These are phyloP conservation scores for Eilema depressum DNA, from an alignment of 2,888 invertebrate species.

Conservation along the genomic window DNA sequence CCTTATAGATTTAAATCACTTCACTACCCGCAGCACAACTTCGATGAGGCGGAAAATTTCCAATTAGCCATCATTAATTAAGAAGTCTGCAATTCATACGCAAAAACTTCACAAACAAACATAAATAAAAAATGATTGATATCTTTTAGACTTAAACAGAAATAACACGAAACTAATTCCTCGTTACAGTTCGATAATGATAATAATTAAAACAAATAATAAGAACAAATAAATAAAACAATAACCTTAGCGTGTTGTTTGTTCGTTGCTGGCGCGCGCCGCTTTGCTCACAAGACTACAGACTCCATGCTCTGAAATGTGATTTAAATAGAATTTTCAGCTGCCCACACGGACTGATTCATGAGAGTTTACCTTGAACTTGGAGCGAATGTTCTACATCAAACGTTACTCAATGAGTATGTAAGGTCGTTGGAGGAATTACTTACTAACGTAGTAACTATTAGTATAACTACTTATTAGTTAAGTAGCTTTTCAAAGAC, in stretches of 20 bases:
- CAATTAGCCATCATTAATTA: background rate
- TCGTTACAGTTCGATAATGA: background rate
- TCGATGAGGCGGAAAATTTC: background rate
- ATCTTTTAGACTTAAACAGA: background rate
- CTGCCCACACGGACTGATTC: conserved; percentile 80
- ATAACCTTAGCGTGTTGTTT: conserved; percentile 58
- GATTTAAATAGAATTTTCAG: conserved; percentile 85
- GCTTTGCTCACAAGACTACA: conserved; percentile 76
- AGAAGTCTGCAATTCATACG: background rate
- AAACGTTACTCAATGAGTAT: conserved; percentile 35
- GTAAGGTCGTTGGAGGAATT: conserved; percentile 20
- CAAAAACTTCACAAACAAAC: background rate
- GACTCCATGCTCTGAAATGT: conserved; percentile 58
- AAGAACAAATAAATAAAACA: conserved; percentile 38
- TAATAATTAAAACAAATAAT: background rate
- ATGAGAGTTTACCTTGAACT: conserved; percentile 82
- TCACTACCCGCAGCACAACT: background rate
- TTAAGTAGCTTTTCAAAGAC: background rate
- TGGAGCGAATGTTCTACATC: conserved; percentile 54
- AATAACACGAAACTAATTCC: background rate
- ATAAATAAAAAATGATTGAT: background rate
- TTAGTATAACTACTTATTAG: background rate
- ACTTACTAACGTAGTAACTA: conserved; percentile 22
- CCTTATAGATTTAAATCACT: background rate
- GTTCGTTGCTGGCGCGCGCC: conserved; percentile 85